A percentile compares a stretch with the other conserved stretches of the same genome.
Conservation (phyloP, 2,888 invertebrate genomes). For the Gryllus longicercus region DNA sequence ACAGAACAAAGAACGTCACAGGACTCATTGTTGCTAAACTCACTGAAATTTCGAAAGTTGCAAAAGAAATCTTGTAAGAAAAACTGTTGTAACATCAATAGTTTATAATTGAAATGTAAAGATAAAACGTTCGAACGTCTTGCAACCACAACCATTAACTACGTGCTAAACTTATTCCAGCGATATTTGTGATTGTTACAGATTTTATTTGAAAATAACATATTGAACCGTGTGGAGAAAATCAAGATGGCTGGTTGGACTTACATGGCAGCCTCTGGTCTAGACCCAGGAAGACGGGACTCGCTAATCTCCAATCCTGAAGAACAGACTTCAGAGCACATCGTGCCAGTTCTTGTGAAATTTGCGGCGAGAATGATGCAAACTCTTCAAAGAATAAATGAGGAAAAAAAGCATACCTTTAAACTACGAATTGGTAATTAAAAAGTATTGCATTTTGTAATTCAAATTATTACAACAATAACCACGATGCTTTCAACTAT, state of each 20-base stretch:
- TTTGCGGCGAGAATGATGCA: slow-evolving; percentile 73
- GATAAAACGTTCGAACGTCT: no score
- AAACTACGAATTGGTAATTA: slow-evolving; percentile 68
- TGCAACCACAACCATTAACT: no score
- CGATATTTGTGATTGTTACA: slow-evolving; percentile 42
- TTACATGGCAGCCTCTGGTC: slow-evolving; percentile 94
- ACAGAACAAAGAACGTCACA: no score
- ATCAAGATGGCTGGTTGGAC: slow-evolving; percentile 96
- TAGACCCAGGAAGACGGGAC: slow-evolving; percentile 69
- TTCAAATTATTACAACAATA: background rate
- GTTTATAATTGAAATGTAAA: no score
- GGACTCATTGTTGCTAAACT: no score
- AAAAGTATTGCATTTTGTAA: slow-evolving; percentile 20
- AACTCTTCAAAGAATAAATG: slow-evolving; percentile 58
- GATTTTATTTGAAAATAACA: slow-evolving; percentile 62
- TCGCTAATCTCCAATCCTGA: slow-evolving; percentile 46
- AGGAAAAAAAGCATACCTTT: slow-evolving; percentile 57
- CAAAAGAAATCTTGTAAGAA: no score
- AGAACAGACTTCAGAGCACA: slow-evolving; percentile 42
- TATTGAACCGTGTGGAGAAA: slow-evolving; percentile 73
- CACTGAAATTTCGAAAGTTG: no score
- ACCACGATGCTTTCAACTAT: background rate
- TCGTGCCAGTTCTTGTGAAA: slow-evolving; percentile 60
- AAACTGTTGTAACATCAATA: no score
- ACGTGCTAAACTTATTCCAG: no score